Evolutionary conservation across 2,888 invertebrate genomes (phyloP), one percentile per base, ranked within the genome.

Genomic region (Sphaerophoria taeniata): DNA sequence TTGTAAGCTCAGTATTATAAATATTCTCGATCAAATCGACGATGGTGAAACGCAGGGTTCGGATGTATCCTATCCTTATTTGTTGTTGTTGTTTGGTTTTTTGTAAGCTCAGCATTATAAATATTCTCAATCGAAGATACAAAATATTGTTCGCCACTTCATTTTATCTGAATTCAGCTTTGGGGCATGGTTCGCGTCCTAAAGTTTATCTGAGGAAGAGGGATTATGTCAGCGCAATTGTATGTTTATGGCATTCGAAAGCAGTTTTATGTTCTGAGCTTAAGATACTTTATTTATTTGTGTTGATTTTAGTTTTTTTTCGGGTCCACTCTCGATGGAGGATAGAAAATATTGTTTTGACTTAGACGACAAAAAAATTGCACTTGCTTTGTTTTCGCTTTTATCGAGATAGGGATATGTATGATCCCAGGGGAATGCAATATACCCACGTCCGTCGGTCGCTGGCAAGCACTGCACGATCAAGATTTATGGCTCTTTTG

Each of bases 221-320:
- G 75, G 75, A 71, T 84, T 75, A 72, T 79, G 75, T 84, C 84
- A 75, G 79, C 79, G 61, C 71, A 84, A 75, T 71, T 75, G 61
- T 75, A 55, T 60, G 24, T 67, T 74, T 83, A 78, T 55, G 65
- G 67, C 72, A 76, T 53, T 70, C 55, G 47, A 77, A 56, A 72
- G 72, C 49, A 63, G 34, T 56, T 77, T 72, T 71, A 45, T 65
- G 65, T 71, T 60, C 70, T 72, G 39, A 81, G 56, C 36, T 47
- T 33, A 51, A 53, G 58, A 43, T 63, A 63, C n/a, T 56, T 75
- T 60, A 33, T 53, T 58, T 56, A 6, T 55, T 60, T n/a, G n/a
- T 45, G 12, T 34, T 14, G 33, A 14, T 16, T 49, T 65, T 34
- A 14, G 39, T 73, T 73, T 45, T 2, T 14, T 16, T 56, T 31